A percentile compares a stretch with the other conserved stretches of the same genome.
Conservation (phyloP, 2,797 vertebrate species). For the Calcarius lapponicus region DNA sequence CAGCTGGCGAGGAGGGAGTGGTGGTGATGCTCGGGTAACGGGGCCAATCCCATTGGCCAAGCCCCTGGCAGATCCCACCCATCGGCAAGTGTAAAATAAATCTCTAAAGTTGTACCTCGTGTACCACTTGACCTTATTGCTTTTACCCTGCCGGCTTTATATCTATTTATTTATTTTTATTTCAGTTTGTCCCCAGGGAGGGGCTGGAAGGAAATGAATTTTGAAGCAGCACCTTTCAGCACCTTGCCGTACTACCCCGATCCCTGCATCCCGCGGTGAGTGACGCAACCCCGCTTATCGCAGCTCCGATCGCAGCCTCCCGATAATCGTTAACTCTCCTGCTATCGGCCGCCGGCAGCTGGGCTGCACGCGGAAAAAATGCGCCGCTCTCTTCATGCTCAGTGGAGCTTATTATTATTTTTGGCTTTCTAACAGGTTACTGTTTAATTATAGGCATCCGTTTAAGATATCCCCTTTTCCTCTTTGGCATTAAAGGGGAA, state of each 20-base stretch:
- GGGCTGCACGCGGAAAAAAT: slow-evolving; percentile 56
- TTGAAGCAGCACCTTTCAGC: slow-evolving; percentile 83
- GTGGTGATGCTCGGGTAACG: slow-evolving; percentile 81
- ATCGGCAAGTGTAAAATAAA: slow-evolving; percentile 84
- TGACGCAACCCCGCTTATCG: slow-evolving; percentile 67
- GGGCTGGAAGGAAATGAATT: slow-evolving; percentile 86
- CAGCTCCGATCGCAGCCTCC: slow-evolving; percentile 40
- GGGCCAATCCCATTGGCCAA: slow-evolving; percentile 88
- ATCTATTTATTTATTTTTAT: slow-evolving; percentile 70
- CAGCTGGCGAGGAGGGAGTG: slow-evolving; percentile 91
- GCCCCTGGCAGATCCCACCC: slow-evolving; percentile 82
- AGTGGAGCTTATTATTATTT: slow-evolving; percentile 64
- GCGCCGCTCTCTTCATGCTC: slow-evolving; percentile 58
- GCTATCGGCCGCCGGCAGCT: slow-evolving; percentile 52
- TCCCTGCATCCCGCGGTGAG: slow-evolving; percentile 94
- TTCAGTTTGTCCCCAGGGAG: slow-evolving; percentile 71
- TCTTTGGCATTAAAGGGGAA: slow-evolving; percentile 26
- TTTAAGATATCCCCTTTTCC: slow-evolving; percentile 55
- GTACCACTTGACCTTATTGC: slow-evolving; percentile 87
- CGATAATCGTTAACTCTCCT: slow-evolving; percentile 62
- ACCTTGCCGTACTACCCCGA: slow-evolving; percentile 91
- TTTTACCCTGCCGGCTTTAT: slow-evolving; percentile 76
- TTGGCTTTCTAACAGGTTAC: slow-evolving; percentile 66
- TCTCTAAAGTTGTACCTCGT: slow-evolving; percentile 86
- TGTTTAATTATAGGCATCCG: slow-evolving; percentile 65